phyloP scores from a whole-genome alignment of 35 echinoderm and acorn worm genomes.

The Acanthaster planci region DNA sequence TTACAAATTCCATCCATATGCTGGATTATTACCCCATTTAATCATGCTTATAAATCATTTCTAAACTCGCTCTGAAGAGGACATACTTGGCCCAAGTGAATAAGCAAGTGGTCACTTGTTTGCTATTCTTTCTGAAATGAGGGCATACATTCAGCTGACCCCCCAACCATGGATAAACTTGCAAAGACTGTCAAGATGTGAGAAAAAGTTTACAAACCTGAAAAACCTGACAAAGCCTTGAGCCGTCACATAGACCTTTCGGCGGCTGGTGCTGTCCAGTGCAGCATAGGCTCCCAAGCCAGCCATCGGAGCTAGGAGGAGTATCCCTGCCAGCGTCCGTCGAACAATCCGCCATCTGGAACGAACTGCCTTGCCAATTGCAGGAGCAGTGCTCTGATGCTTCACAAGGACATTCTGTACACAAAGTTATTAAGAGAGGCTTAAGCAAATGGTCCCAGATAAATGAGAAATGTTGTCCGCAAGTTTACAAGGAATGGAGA shows the following conservation, averaged over 20 bases:
- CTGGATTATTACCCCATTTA: not conserved
- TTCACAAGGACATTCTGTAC: not conserved
- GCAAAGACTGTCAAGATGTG: no score
- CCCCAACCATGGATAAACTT: no score
- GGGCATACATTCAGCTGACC: no score
- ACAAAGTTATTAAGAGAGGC: not conserved
- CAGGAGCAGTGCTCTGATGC: not conserved
- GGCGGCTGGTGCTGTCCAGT: slow-evolving; percentile 48
- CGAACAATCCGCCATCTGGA: not conserved
- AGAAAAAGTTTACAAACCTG: slow-evolving; percentile 35
- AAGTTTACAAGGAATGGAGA: no score
- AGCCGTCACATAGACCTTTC: slow-evolving; percentile 65
- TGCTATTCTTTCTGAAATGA: no score
- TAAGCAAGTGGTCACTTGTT: no score
- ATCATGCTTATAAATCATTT: not conserved
- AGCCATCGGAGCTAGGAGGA: not conserved
- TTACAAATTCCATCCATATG: not conserved
- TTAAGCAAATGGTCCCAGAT: no score
- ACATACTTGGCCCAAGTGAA: no score
- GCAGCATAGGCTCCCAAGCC: slow-evolving; percentile 31
- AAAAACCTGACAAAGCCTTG: slow-evolving; percentile 75
- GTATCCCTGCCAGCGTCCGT: not conserved
- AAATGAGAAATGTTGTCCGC: no score
- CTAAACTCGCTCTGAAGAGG: no score
- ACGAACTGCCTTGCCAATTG: not conserved